phyloP scores from a whole-genome alignment of 2,113 vertebrate species.

The Xenopus laevis region DNA sequence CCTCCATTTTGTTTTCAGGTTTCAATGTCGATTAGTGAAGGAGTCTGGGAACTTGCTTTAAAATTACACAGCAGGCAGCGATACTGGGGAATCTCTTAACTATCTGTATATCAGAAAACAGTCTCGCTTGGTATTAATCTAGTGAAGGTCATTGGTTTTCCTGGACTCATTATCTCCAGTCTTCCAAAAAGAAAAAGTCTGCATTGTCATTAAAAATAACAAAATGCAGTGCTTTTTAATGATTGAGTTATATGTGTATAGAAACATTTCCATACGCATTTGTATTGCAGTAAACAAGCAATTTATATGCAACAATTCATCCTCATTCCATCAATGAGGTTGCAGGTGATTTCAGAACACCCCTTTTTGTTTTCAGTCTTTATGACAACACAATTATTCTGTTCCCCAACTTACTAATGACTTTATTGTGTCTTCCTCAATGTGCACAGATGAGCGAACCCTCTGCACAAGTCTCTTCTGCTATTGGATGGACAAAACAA shows the following conservation, averaged over 20 bases:
- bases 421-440: constrained; percentile 97
- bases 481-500: constrained; percentile 95
- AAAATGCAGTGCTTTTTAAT: too few relatives aligned
- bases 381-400: constrained; percentile 78
- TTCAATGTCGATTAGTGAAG: constrained; percentile 81
- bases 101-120: too few relatives aligned
- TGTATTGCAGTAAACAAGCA: too few relatives aligned
- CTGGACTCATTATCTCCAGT: too few relatives aligned
- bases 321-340: constrained; percentile 43
- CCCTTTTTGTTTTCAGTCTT: constrained; percentile 91
- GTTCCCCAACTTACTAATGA: constrained; percentile 87
- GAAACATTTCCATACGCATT: too few relatives aligned
- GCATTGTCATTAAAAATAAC: too few relatives aligned
- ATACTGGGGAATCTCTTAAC: constrained; percentile 61
- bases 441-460: constrained; percentile 99
- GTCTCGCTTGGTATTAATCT: too few relatives aligned
- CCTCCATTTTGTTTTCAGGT: constrained; percentile 89
- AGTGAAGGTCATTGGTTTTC: too few relatives aligned
- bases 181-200: too few relatives aligned
- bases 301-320: too few relatives aligned
- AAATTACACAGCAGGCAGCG: constrained; percentile 92
- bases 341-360: constrained; percentile 46
- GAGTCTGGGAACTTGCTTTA: constrained; percentile 72
- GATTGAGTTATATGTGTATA: too few relatives aligned
- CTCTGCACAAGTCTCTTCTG: constrained; percentile 96